These are phyloP conservation scores for Eupithecia abbreviata DNA, from an alignment of 2,888 invertebrate genomes.

Conservation along the genomic window DNA sequence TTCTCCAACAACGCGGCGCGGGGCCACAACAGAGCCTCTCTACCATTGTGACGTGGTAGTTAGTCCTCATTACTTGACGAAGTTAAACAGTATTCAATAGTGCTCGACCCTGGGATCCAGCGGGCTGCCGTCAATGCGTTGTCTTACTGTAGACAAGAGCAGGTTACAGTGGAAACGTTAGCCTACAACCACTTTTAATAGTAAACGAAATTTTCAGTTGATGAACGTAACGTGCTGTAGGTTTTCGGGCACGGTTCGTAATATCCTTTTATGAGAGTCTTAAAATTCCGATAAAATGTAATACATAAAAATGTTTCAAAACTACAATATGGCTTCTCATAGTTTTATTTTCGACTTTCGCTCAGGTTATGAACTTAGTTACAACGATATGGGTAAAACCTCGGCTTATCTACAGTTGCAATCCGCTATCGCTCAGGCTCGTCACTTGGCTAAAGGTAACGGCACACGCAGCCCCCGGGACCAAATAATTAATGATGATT, in stretches of 20 bases:
- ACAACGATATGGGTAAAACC: background rate
- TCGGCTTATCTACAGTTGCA: background rate
- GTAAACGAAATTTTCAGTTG: background rate
- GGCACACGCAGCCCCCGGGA: constrained; percentile 72
- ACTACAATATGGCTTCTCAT: background rate
- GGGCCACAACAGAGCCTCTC: constrained; percentile 13
- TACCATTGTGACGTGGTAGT: constrained; percentile 10
- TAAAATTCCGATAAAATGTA: background rate
- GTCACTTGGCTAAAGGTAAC: constrained; percentile 43
- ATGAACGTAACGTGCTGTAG: background rate
- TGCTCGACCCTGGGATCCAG: constrained; percentile 21
- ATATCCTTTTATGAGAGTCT: background rate
- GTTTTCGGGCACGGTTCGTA: background rate
- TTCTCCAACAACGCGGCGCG: constrained; percentile 12
- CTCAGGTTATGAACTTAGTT: background rate
- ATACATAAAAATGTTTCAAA: too few relatives aligned
- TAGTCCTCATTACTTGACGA: constrained; percentile 37
- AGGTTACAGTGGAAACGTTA: background rate
- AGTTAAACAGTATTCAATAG: constrained; percentile 50
- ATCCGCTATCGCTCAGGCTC: constrained; percentile 6
- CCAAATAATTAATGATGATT: constrained; percentile 83
- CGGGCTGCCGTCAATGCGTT: constrained; percentile 21
- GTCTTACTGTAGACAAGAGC: background rate
- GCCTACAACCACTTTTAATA: background rate
- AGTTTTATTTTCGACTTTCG: background rate